These are phyloP conservation scores for Pica pica DNA, from an alignment of 2,113 vertebrate species.

Conservation along the genomic window DNA sequence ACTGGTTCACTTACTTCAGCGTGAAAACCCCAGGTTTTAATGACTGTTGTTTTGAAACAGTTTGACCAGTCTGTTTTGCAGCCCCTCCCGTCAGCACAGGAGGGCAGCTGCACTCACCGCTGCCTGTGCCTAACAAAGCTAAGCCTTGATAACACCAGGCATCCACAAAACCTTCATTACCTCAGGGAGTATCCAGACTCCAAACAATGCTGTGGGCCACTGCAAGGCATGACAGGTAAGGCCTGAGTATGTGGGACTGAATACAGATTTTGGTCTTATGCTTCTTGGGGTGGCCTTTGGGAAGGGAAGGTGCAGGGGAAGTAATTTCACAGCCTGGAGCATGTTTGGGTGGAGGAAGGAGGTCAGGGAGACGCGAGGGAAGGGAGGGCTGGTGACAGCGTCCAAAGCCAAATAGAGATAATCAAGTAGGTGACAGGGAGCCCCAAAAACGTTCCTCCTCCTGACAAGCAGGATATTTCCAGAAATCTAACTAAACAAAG, in stretches of 20 bases:
- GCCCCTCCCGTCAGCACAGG: neutral
- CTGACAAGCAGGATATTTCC: neutral
- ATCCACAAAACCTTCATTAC: neutral
- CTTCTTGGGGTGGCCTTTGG: neutral
- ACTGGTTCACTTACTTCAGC: neutral
- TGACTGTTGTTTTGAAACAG: neutral
- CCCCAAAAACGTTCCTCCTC: accelerated
- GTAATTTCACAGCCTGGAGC: neutral
- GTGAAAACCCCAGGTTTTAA: neutral
- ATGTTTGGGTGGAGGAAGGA: neutral
- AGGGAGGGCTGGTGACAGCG: neutral
- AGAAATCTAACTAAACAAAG: neutral
- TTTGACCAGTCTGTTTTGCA: neutral
- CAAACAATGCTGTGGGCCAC: accelerated
- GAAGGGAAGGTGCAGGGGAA: neutral
- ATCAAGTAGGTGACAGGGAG: neutral
- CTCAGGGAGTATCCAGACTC: neutral
- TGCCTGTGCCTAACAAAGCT: neutral
- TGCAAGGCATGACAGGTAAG: accelerated
- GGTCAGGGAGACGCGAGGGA: neutral
- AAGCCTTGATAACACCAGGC: accelerated
- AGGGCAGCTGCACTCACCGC: accelerated
- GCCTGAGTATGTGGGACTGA: neutral
- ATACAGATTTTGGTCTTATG: neutral
- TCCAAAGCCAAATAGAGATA: accelerated